Base-by-base conservation (phyloP, 2,888 invertebrate species). In the Ectemnius continuus region DNA sequence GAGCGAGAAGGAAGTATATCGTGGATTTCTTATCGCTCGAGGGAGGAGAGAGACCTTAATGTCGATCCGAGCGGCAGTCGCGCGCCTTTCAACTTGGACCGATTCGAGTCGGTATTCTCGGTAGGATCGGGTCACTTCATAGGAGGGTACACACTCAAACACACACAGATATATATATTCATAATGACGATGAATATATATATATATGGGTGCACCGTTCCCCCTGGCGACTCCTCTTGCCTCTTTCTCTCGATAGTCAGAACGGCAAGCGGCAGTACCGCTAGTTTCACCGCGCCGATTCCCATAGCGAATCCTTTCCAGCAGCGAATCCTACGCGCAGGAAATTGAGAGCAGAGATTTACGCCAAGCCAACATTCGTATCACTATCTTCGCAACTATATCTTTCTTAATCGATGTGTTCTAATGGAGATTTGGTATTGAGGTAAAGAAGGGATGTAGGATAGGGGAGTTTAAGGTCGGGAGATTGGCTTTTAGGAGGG, bases 1-100 rank as follows among this genome's bases (percentile, higher is more conserved):
- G 36, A 36, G 63, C 67, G 67, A 64, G 74, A 76, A 70, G 79
- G 23, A 23, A 23, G 23, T 36, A 36, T 36, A 36, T 36, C 81
- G 67, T 82, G 79, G 79, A 77, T 82, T 83, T 85, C 85, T 84
- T 83, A 85, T 86, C 85, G 85, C 84, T 85, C 79, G 3, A 36
- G 8, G 36, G 3, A 23, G 23, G 23, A 23, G 23, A 23, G 36
- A 36, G 36, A 36, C 36, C 36, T 36, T 36, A 36, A 36, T 36
- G 36, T 36, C 36, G 23, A 23, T 23, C 23, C 23, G 3, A 2
- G 23, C 23, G 3, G 23, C 23, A 23, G 23, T 23, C 23, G 23
- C 2, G 3, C 36, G 36, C 36, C 6, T 36, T 36, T 36, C 36
- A 36, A 36, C 36, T 36, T 36, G 3, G 6, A 36, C 36, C 36